Conservation (phyloP, 2,797 vertebrate species). For the Percopsis omiscomaycus region DNA sequence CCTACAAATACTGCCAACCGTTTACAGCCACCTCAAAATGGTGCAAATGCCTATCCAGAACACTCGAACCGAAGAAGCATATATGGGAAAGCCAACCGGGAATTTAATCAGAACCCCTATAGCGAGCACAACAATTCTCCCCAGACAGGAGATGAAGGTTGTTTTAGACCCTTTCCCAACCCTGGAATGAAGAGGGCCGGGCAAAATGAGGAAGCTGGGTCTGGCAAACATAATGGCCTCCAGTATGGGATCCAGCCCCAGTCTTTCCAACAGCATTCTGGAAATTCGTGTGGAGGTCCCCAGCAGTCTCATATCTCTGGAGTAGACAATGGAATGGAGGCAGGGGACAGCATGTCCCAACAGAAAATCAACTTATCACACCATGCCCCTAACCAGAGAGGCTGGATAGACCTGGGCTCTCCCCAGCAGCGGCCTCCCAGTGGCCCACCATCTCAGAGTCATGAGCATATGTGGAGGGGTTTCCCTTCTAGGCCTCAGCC, state of each 20-base stretch:
- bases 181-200: constrained; percentile 65
- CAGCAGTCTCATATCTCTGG: constrained; percentile 46
- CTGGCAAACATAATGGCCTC: constrained; percentile 57
- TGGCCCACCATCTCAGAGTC: constrained; percentile 50
- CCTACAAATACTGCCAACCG: constrained; percentile 73
- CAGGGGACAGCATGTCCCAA: constrained; percentile 52
- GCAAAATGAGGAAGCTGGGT: constrained; percentile 61
- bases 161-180: constrained; percentile 66
- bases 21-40: constrained; percentile 75
- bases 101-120: constrained; percentile 80
- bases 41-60: constrained; percentile 72
- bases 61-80: constrained; percentile 76
- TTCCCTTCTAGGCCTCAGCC: constrained; percentile 73
- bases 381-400: constrained; percentile 66
- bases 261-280: constrained; percentile 67
- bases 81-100: constrained; percentile 77
- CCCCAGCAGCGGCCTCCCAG: constrained; percentile 61
- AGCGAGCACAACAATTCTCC: constrained; percentile 66
- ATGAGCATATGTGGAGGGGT: constrained; percentile 75
- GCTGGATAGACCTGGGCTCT: constrained; percentile 84
- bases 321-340: constrained; percentile 60
- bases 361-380: constrained; percentile 61
- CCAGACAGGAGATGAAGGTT: constrained; percentile 57
- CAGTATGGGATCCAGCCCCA: constrained; percentile 69
- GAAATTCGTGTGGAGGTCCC: constrained; percentile 54